Evolutionary conservation across 2,888 invertebrate genomes (phyloP), one percentile per base, ranked within the genome.

Genomic region (Thumatha senex): DNA sequence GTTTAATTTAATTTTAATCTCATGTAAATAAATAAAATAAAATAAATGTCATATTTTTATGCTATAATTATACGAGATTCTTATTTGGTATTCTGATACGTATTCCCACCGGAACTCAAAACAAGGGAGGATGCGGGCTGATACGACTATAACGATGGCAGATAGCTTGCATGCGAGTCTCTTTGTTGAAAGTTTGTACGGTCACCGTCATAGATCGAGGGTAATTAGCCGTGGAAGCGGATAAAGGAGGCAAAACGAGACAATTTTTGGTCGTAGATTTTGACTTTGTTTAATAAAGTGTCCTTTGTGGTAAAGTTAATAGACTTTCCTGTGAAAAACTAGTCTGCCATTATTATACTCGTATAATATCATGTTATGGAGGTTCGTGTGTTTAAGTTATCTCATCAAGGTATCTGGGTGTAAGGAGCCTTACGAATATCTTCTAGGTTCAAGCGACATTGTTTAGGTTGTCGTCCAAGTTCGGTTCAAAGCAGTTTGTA

Each of bases 171-270:
- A 48, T 43, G 45, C 54, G 55, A 61, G 61, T 61, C 62, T 56
- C 67, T 66, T 66, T 69, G 66, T 67, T 56, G 38, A 55, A 56
- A 58, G 46, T 61, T 63, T 48, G 51, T 54, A 33, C 57, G 68
- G 69, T 61, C 67, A 58, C 52, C 54, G 56, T 60, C 57, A 66
- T 48, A 51, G 58, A 24, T 12, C 40, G 46, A 8, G 58, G 61
- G 55, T 68, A 68, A 67, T 67, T 67, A 68, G 50, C 57, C 63
- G 53, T 60, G 55, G 24, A 8, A 30, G n/a, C 45, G 43, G 59
- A 59, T 63, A 66, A 41, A 70, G 64, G 56, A 63, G 58, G 64
- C 49, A 36, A 42, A 54, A 39, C 35, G 46, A 49, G 38, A 40
- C 12, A 35, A 49, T 54, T 62, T 58, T 49, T 48, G 48, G 33